phyloP scores from a whole-genome alignment of 2,888 invertebrate genomes.

The Caenorhabditis imperialis region DNA sequence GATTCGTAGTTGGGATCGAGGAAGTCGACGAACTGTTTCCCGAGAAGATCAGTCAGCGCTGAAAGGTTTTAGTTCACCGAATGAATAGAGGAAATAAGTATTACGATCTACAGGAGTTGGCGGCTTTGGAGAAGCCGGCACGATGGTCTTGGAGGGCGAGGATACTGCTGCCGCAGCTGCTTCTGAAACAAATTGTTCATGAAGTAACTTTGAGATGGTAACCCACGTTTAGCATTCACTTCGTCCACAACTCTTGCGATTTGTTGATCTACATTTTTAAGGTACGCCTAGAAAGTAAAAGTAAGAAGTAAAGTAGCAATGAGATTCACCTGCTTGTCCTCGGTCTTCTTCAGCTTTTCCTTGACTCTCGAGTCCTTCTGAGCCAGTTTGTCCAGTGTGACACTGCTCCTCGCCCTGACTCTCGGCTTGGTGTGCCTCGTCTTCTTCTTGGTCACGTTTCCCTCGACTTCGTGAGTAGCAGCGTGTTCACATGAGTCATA shows the following conservation, averaged over 20 bases:
- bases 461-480: slow-evolving; percentile 45
- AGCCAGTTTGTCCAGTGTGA: slow-evolving; percentile 37
- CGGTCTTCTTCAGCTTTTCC: slow-evolving; percentile 23
- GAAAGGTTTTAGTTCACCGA: slow-evolving; percentile 17
- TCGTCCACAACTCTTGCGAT: slow-evolving; percentile 50
- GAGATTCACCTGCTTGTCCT: slow-evolving; percentile 20
- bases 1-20: slow-evolving; percentile 69
- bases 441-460: slow-evolving; percentile 39
- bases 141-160: slow-evolving; percentile 21
- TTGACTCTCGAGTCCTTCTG: slow-evolving; percentile 31
- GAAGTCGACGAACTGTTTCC: slow-evolving; percentile 69
- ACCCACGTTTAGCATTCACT: slow-evolving; percentile 41
- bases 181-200: slow-evolving; percentile 28
- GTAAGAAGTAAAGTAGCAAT: too few species aligned
- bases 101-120: slow-evolving; percentile 42
- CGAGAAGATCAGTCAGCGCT: slow-evolving; percentile 70
- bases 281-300: slow-evolving; percentile 31
- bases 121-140: slow-evolving; percentile 27
- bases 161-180: slow-evolving; percentile 8
- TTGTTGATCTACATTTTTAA: slow-evolving; percentile 47
- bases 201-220: not conserved
- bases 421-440: slow-evolving; percentile 30
- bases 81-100: not conserved
- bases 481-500: slow-evolving; percentile 53
- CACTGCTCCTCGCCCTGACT: slow-evolving; percentile 34